These are phyloP conservation scores for Dastarcus helophoroides DNA, from an alignment of 2,888 invertebrate species.

Conservation along the genomic window DNA sequence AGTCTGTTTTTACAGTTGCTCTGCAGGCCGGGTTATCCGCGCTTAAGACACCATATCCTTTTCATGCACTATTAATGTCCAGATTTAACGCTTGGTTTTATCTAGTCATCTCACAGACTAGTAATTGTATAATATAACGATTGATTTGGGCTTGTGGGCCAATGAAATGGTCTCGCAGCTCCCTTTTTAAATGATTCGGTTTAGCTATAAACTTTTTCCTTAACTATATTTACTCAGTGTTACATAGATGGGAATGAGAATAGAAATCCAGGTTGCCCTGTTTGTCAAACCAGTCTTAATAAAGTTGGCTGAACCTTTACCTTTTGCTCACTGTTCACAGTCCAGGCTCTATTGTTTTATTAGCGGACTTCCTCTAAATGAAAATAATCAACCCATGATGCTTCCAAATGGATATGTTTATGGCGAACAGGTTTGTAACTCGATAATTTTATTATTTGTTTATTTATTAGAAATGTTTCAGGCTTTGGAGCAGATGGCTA, in stretches of 20 bases:
- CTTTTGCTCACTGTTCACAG: conserved; percentile 93
- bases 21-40: conserved; percentile 91
- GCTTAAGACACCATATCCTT: conserved; percentile 83
- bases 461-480: conserved; percentile 31
- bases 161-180: too few species aligned
- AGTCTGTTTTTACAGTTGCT: conserved; percentile 84
- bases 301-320: conserved; percentile 74
- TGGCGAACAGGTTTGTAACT: conserved; percentile 72
- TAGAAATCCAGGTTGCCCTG: conserved; percentile 80
- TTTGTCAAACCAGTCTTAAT: conserved; percentile 81
- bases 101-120: too few species aligned
- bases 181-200: too few species aligned
- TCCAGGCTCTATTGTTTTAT: conserved; percentile 88
- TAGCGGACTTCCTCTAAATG: conserved; percentile 84
- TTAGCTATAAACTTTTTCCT: conserved; percentile 22
- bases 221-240: conserved; percentile 48
- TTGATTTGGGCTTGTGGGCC: too few species aligned
- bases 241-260: conserved; percentile 51
- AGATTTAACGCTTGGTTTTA: conserved; percentile 1
- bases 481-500: conserved; percentile 85
- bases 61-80: conserved; percentile 10
- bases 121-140: too few species aligned
- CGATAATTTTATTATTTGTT: conserved; percentile 2
- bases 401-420: conserved; percentile 97
- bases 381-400: conserved; percentile 97